Evolutionary conservation across 1,140 invertebrate genomes (phyloP), one percentile per base, ranked within the genome.

Genomic region (Pseudomyrmex flavicornis): DNA sequence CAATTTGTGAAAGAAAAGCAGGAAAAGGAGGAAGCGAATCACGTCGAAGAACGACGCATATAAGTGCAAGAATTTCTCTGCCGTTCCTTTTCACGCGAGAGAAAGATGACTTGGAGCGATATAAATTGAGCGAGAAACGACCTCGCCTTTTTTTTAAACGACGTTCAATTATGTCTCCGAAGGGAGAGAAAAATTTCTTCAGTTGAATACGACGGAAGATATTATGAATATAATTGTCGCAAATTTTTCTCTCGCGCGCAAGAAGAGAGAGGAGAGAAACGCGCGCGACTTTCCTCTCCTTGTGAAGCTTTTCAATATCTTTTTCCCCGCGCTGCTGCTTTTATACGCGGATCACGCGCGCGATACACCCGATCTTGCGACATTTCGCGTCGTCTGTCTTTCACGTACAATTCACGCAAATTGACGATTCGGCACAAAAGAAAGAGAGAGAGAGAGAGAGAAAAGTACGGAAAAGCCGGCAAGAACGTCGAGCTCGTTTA

Each of bases 51-150:
- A 54, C 17, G 17, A 54, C 17, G 26, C 35, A 1, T 35, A 35
- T 77, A 56, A 69, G 66, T 22, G 66, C 17, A 2, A 2, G 48
- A 62, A 35, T 35, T 35, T 35, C 68, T 46, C 10, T 77, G 52
- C 44, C n/a, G 8, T n/a, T 46, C 12, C 13, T n/a, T 10, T 68
- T 77, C 54, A 68, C 66, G 56, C 13, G 59, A 54, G n/a, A 15
- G 13, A 54, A 54, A 46, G 17, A 5, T 75, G 15, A 69, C 26
- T 50, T 26, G 12, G 35, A 26, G 9, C 46, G 63, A 44, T 13
- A 69, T 68, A 56, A 77, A 66, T 66, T 66, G 65, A 66, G 17
- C 65, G 65, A 66, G 17, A 66, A 68, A 68, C 68, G 8, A 56
- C 10, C 17, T 35, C 9, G 50, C 35, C 54, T 22, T 26, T 26